phyloP scores from a whole-genome alignment of 2,888 invertebrate species.

The Matsumyia berberina region DNA sequence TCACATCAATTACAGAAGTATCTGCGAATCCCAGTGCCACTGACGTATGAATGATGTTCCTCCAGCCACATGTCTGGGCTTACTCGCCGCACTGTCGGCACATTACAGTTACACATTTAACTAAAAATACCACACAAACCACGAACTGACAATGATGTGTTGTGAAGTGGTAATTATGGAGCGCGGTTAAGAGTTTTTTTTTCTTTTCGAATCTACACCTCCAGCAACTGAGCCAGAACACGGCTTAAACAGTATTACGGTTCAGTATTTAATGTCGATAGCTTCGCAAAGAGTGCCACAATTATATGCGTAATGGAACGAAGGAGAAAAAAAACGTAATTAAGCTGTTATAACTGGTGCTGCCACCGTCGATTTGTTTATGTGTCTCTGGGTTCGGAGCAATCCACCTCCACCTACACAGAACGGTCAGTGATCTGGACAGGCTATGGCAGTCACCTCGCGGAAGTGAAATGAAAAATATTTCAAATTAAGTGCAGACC shows the following conservation, averaged over 20 bases:
- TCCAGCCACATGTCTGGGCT: background rate
- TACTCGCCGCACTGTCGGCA: constrained; percentile 35
- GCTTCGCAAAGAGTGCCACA: constrained; percentile 17
- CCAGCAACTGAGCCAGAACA: constrained; percentile 24
- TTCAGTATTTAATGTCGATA: constrained; percentile 50
- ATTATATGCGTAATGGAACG: constrained; percentile 58
- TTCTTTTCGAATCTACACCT: background rate
- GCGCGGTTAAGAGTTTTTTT: constrained; percentile 7
- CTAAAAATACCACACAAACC: constrained; percentile 39
- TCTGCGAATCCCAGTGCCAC: constrained; percentile 43
- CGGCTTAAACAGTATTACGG: constrained; percentile 26
- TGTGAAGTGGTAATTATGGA: constrained; percentile 68
- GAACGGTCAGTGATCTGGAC: constrained; percentile 49
- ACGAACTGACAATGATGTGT: constrained; percentile 61
- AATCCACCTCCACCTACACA: constrained; percentile 46
- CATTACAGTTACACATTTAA: constrained; percentile 70
- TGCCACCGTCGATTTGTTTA: constrained; percentile 15
- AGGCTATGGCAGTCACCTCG: constrained; percentile 16
- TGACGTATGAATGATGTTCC: constrained; percentile 65
- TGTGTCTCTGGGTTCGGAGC: constrained; percentile 5
- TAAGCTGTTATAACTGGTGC: constrained; percentile 56
- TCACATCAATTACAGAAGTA: constrained; percentile 35
- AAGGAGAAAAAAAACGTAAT: constrained; percentile 50
- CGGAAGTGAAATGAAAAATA: constrained; percentile 15
- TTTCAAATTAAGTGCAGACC: background rate